Evolutionary conservation across 2,113 vertebrate genomes (phyloP).

Genomic region (Malaclemys terrapin): DNA sequence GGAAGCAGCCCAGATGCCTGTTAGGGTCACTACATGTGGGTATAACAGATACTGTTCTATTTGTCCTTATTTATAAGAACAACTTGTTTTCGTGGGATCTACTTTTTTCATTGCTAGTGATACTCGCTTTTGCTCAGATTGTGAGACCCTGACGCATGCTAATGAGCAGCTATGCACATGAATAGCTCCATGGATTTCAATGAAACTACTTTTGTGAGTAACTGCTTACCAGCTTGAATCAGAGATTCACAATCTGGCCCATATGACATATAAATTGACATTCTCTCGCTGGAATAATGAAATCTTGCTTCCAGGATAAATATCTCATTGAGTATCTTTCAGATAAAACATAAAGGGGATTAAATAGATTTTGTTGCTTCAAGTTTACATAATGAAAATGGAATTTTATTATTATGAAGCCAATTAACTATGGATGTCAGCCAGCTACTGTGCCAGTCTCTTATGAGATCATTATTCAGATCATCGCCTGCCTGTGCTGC

Average conservation of each 20-base stretch:
- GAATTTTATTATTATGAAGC: background rate
- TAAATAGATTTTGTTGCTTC: background rate
- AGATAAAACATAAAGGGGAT: conserved; percentile 10
- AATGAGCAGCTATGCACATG: background rate
- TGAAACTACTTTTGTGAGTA: conserved; percentile 10
- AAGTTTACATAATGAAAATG: background rate
- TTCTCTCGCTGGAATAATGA: background rate
- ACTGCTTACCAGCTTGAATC: conserved; percentile 13
- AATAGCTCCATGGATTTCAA: conserved; percentile 11
- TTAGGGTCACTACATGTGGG: background rate
- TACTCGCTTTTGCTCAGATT: background rate
- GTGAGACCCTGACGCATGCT: background rate
- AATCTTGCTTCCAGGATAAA: conserved; percentile 22
- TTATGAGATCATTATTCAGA: conserved; percentile 21
- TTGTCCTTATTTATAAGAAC: background rate
- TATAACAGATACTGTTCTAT: background rate
- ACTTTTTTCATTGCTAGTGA: background rate
- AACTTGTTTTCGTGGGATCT: background rate
- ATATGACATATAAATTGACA: background rate
- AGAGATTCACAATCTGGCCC: background rate
- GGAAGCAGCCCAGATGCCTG: conserved; percentile 2
- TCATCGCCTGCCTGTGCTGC: conserved; percentile 5
- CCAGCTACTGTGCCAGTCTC: background rate
- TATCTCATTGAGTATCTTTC: background rate
- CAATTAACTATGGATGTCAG: conserved; percentile 7